Evolutionary conservation across 2,113 vertebrate genomes (phyloP), one percentile per base, ranked within the genome.

Genomic region (Cochlearius cochlearius): DNA sequence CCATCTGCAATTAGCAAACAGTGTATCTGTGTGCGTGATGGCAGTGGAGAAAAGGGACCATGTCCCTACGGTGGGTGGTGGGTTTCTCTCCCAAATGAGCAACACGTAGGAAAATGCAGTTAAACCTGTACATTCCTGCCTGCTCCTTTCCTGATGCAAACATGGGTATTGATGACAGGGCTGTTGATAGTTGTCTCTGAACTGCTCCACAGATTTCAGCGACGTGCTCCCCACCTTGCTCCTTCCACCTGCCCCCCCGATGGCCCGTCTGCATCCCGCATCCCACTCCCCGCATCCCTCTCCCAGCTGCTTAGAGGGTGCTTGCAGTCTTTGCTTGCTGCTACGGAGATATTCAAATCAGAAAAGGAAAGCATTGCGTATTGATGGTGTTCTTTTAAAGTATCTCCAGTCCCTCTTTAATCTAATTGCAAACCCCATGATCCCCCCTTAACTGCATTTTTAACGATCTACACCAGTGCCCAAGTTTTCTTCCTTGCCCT

Each of bases 171-270:
- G 39, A 62, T 58, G 50, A 21, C 27, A 71, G 55, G 12, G 62
- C 53, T 96, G 7, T 52, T 63, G 69, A 53, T 5, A 50, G 43
- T 30, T 90, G 43, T 47, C 30, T 68, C 66, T 90, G 87, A 76
- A 68, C 11, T 34, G 43, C 47, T 75, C 43, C 69, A 53, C 47
- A 49, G 81, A 63, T 87, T 78, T 49, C 39, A 88, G 43, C 47
- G 56, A 39, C 0, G 2, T 29, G 27, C 19, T 86, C n/a, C 15
- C 25, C 66, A 66, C 16, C 36, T 72, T 53, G 52, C 26, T 83
- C 27, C 49, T 88, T 83, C 58, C 19, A 36, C 18, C 11, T 12
- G 18, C 7, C 15, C 14, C 39, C 0, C 0, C 0, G 0, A 25
- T n/a, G 8, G 25, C 7, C 30, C 32, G 6, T 29, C 23, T 38